Conservation (phyloP, 2,888 invertebrate genomes). For the Cryptocheilus praepositus region DNA sequence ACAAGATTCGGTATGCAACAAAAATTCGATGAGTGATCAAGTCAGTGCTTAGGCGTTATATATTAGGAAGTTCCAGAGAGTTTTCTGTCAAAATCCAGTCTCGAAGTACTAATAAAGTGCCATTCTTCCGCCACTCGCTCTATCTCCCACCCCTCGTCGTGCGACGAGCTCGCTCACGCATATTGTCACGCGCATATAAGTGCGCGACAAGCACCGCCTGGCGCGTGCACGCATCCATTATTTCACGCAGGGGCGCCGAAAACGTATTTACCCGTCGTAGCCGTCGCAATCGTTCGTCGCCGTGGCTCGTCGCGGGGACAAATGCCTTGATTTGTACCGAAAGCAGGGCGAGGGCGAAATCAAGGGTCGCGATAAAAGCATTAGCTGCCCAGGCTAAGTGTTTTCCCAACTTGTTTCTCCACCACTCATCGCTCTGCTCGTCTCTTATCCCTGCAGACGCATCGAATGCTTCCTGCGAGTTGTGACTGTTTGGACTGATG, state of each 20-base stretch:
- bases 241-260: conserved; percentile 53
- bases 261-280: conserved; percentile 61
- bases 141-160: conserved; percentile 43
- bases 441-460: conserved; percentile 1
- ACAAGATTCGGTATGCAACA: no score
- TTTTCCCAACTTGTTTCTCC: conserved; percentile 56
- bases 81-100: conserved; percentile 15
- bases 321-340: conserved; percentile 70
- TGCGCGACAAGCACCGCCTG: conserved; percentile 15
- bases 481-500: neutral
- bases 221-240: conserved; percentile 49
- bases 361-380: conserved; percentile 62
- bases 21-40: no score
- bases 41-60: no score
- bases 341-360: conserved; percentile 49
- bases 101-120: conserved; percentile 49
- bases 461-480: neutral
- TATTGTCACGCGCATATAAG: conserved; percentile 45
- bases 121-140: conserved; percentile 53
- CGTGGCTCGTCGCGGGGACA: conserved; percentile 53
- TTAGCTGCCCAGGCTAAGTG: conserved; percentile 55
- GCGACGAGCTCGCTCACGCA: conserved; percentile 34
- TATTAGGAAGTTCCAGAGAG: no score
- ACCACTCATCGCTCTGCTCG: conserved; percentile 16
- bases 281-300: neutral